phyloP scores from a whole-genome alignment of 2,888 invertebrate species.

The Carcina quercana region DNA sequence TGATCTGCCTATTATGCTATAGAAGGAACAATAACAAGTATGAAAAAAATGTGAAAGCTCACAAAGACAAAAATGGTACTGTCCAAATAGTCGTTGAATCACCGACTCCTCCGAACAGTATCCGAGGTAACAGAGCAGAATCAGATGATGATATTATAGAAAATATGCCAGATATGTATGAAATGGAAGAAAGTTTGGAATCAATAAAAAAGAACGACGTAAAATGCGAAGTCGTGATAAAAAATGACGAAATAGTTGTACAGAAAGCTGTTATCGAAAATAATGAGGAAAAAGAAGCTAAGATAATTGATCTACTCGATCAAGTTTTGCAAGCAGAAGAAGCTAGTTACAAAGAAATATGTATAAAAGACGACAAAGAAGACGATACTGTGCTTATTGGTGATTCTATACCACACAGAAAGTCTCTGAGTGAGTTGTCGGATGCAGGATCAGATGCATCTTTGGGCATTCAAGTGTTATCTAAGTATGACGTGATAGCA shows the following conservation, averaged over 20 bases:
- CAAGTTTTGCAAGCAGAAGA: conserved; percentile 67
- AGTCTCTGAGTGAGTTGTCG: conserved; percentile 56
- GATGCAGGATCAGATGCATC: conserved; percentile 64
- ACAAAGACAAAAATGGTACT: conserved; percentile 45
- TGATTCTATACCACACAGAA: conserved; percentile 38
- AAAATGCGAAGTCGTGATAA: conserved; percentile 25
- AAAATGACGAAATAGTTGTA: conserved; percentile 39
- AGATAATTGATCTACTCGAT: conserved; percentile 63
- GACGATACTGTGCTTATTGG: conserved; percentile 22
- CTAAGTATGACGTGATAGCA: conserved; percentile 73
- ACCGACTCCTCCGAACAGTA: conserved; percentile 57
- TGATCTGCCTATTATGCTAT: conserved; percentile 45
- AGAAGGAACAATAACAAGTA: conserved; percentile 22
- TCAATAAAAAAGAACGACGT: conserved; percentile 21
- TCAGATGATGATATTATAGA: conserved; percentile 17
- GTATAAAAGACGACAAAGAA: conserved; percentile 39
- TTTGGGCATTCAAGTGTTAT: conserved; percentile 53
- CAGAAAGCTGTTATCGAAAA: conserved; percentile 50
- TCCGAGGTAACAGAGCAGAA: conserved; percentile 20
- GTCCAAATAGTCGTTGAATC: conserved; percentile 59
- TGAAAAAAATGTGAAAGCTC: conserved; percentile 16
- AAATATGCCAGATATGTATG: conserved; percentile 25
- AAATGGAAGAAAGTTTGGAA: no score
- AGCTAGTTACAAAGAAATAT: conserved; percentile 53
- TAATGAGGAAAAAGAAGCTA: conserved; percentile 62